Percentiles rank a stretch among this genome's conserved stretches.
Conservation (phyloP, 2,797 vertebrate species). For the Chaunax sp. region DNA sequence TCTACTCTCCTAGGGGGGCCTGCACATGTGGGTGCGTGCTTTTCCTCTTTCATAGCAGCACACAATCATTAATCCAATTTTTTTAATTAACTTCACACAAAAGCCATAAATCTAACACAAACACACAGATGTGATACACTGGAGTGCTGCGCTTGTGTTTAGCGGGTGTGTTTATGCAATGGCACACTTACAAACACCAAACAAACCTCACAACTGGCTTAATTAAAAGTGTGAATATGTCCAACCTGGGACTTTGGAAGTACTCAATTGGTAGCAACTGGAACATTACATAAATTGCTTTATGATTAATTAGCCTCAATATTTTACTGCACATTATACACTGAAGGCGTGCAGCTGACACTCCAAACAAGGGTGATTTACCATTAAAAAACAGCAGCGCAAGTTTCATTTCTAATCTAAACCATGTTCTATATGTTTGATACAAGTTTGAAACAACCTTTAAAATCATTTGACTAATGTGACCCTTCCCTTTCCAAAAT, state of each 20-base stretch:
- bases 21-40: conserved; percentile 22
- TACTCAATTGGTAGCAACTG: conserved; percentile 24
- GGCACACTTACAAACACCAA: background rate
- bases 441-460: too few species aligned
- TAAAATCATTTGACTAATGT: background rate
- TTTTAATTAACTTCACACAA: conserved; percentile 61
- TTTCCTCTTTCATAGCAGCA: conserved; percentile 11
- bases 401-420: too few species aligned
- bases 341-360: background rate
- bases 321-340: conserved; percentile 20
- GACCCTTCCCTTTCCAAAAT: too few species aligned
- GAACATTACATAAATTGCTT: conserved; percentile 33
- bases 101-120: conserved; percentile 57
- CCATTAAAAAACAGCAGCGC: background rate
- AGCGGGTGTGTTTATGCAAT: background rate
- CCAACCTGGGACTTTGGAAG: conserved; percentile 18
- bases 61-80: conserved; percentile 64
- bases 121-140: conserved; percentile 14
- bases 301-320: conserved; percentile 31
- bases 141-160: conserved; percentile 1
- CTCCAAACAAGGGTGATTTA: conserved; percentile 16
- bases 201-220: conserved; percentile 33
- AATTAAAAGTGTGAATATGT: conserved; percentile 47
- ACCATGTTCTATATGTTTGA: too few species aligned
- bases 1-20: conserved; percentile 48